phyloP scores from a whole-genome alignment of 2,888 invertebrate species.

The Agapetus fuscipes region DNA sequence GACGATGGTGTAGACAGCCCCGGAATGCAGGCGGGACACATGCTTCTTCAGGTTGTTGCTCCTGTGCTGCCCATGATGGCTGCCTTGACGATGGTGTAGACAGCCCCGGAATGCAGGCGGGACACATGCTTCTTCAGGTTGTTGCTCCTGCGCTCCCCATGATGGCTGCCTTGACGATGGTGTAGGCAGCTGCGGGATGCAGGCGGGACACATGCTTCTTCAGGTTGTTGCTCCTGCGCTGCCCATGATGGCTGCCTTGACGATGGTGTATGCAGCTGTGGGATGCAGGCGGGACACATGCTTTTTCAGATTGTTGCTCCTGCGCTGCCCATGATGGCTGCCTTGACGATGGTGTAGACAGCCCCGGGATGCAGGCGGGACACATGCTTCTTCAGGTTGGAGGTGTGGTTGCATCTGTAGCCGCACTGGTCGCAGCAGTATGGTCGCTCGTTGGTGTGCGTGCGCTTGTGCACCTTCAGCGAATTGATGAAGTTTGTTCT shows the following conservation, averaged over 20 bases:
- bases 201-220: conserved; percentile 36
- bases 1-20: conserved; percentile 20
- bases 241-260: conserved; percentile 5
- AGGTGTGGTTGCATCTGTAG: conserved; percentile 40
- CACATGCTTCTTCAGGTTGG: conserved; percentile 41
- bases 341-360: conserved; percentile 19
- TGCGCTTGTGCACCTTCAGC: conserved; percentile 32
- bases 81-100: conserved; percentile 18
- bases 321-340: conserved; percentile 1
- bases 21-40: conserved; percentile 29
- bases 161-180: conserved; percentile 8
- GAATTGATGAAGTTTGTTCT: conserved; percentile 38
- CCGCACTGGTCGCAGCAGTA: conserved; percentile 34
- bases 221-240: too few species aligned
- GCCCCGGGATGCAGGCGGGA: conserved; percentile 29
- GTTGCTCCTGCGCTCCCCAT: too few species aligned
- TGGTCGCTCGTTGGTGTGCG: conserved; percentile 36
- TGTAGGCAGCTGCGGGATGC: conserved; percentile 26
- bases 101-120: conserved; percentile 28
- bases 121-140: conserved; percentile 40
- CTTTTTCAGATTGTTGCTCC: conserved; percentile 40
- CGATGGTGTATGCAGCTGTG: conserved; percentile 22
- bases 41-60: conserved; percentile 44
- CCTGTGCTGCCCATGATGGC: conserved; percentile 2
- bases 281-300: conserved; percentile 33